These are phyloP conservation scores for Caenorhabditis inopinata DNA, from an alignment of 1,140 invertebrate genomes.

Conservation along the genomic window DNA sequence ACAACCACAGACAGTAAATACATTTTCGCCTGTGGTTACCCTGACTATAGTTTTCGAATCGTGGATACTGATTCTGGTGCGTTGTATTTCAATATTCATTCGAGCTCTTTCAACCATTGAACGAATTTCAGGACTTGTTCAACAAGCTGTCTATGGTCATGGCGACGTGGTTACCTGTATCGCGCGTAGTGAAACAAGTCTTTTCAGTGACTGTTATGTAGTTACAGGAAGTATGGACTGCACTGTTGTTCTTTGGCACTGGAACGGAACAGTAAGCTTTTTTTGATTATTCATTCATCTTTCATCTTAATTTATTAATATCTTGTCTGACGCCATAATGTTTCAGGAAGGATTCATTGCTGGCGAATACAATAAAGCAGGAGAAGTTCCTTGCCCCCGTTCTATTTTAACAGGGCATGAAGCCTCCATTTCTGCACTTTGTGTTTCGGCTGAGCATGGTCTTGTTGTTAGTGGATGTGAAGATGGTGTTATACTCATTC, in stretches of 20 bases:
- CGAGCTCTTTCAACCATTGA: too few species aligned
- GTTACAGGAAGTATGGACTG: constrained; percentile 96
- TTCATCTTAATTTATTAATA: neutral
- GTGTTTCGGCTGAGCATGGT: constrained; percentile 93
- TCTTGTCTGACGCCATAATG: too few species aligned
- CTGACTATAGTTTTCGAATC: constrained; percentile 97
- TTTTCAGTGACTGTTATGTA: constrained; percentile 96
- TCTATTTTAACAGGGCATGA: constrained; percentile 96
- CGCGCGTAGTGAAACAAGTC: constrained; percentile 89
- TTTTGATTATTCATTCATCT: neutral
- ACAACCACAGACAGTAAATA: constrained; percentile 94
- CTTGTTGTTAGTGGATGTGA: constrained; percentile 85
- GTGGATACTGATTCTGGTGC: constrained; percentile 92
- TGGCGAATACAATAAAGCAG: constrained; percentile 75
- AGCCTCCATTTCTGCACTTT: constrained; percentile 86
- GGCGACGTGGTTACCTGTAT: constrained; percentile 97
- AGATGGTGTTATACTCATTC: constrained; percentile 90
- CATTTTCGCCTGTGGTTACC: constrained; percentile 96
- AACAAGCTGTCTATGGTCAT: constrained; percentile 96
- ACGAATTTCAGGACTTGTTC: constrained; percentile 74
- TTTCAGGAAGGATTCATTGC: constrained; percentile 91
- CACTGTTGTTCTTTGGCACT: constrained; percentile 95
- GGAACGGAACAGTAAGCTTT: constrained; percentile 72
- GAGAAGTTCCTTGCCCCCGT: constrained; percentile 83
- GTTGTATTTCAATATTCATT: neutral